Evolutionary conservation across 2,797 vertebrate genomes (phyloP).

Genomic region (Ctenopoma kingsleyae): DNA sequence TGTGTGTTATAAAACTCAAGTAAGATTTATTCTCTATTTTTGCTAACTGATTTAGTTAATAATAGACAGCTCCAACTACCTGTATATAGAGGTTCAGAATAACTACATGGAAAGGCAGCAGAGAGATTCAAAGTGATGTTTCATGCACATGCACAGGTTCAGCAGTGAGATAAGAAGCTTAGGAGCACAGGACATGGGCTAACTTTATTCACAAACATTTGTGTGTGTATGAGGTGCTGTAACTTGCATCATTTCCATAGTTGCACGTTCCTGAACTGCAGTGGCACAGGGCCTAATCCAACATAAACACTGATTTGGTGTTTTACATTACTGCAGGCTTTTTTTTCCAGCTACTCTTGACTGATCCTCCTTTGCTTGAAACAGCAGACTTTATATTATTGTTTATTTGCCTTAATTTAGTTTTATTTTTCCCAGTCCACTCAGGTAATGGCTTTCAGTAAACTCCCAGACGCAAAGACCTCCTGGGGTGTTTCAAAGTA

Average conservation of each 20-base stretch:
- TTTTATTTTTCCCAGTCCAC: slow-evolving; percentile 70
- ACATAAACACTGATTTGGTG: slow-evolving; percentile 50
- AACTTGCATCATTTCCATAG: slow-evolving; percentile 26
- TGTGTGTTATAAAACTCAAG: too few species aligned
- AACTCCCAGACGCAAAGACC: slow-evolving; percentile 48
- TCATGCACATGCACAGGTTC: slow-evolving; percentile 29
- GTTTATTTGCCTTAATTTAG: slow-evolving; percentile 74
- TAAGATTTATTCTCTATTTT: slow-evolving; percentile 6
- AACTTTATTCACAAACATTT: slow-evolving; percentile 23
- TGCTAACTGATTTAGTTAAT: slow-evolving; percentile 16
- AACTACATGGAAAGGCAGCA: background rate
- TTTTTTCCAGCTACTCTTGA: slow-evolving; percentile 27
- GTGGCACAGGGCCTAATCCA: slow-evolving; percentile 16
- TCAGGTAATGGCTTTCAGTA: slow-evolving; percentile 65
- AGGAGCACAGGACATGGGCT: slow-evolving; percentile 10
- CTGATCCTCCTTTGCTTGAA: slow-evolving; percentile 34
- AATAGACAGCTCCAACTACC: slow-evolving; percentile 5
- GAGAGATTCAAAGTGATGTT: slow-evolving; percentile 25
- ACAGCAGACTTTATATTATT: slow-evolving; percentile 61
- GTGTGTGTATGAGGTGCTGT: slow-evolving; percentile 16
- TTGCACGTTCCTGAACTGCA: slow-evolving; percentile 17
- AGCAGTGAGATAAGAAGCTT: slow-evolving; percentile 38
- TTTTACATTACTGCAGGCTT: slow-evolving; percentile 50
- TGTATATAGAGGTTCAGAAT: slow-evolving; percentile 10
- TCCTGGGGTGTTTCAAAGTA: slow-evolving; percentile 71